phyloP scores from a whole-genome alignment of 2,888 invertebrate species.

The Mesoligia furuncula region DNA sequence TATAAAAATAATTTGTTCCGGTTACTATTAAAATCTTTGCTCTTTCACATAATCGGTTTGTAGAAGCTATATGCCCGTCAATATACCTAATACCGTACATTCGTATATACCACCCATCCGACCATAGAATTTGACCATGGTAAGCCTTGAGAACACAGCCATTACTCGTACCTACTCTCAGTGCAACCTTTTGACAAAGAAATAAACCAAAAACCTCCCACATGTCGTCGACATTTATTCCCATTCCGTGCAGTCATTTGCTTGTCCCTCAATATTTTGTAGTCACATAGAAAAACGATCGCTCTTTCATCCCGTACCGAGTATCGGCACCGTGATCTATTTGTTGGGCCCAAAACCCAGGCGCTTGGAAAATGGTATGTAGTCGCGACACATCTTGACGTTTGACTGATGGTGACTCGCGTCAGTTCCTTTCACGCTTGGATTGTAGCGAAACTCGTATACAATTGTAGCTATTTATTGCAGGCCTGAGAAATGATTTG shows the following conservation, averaged over 20 bases:
- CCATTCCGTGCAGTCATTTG: conserved; percentile 57
- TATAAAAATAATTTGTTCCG: too few relatives aligned
- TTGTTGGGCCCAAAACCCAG: conserved; percentile 79
- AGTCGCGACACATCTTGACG: conserved; percentile 82
- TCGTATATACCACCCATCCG: background rate
- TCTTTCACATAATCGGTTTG: too few relatives aligned
- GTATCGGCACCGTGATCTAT: conserved; percentile 78
- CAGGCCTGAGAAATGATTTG: conserved; percentile 63
- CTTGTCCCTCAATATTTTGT: conserved; percentile 63
- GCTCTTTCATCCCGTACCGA: conserved; percentile 69
- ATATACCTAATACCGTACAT: background rate
- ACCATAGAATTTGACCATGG: background rate
- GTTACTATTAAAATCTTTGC: background rate
- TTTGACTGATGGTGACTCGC: conserved; percentile 82
- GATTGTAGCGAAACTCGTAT: conserved; percentile 65
- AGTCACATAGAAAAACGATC: conserved; percentile 70
- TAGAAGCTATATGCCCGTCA: background rate
- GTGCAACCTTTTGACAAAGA: conserved; percentile 15
- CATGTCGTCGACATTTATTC: conserved; percentile 41
- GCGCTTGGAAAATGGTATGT: conserved; percentile 84
- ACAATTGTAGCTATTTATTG: conserved; percentile 68
- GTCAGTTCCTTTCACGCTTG: conserved; percentile 72
- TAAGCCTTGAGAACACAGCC: background rate
- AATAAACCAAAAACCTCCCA: conserved; percentile 35
- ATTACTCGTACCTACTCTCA: background rate